Percentiles rank a stretch among this genome's conserved stretches.
Evolutionary conservation across 2,797 vertebrate genomes (phyloP).

Genomic region (Capromys pilorides): DNA sequence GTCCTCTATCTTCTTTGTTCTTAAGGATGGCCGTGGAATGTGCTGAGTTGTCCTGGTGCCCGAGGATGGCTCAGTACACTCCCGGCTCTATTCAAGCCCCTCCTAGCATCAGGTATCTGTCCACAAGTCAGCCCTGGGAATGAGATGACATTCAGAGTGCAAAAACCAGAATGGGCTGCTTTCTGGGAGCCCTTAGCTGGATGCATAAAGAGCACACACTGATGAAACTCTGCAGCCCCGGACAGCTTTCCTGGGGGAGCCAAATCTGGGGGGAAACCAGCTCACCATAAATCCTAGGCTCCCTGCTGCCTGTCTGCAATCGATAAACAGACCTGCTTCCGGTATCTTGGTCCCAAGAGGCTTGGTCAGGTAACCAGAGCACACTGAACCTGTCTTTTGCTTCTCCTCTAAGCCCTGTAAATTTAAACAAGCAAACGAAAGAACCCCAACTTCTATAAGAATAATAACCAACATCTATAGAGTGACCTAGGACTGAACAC

Average conservation of each 20-base stretch:
- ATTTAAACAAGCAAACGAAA: constrained; percentile 1
- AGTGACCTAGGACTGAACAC: not conserved
- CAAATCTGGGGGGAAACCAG: too few relatives aligned
- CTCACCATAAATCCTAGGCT: not conserved
- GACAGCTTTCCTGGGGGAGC: not conserved
- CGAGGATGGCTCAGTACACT: too few relatives aligned
- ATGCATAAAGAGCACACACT: too few relatives aligned
- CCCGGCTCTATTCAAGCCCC: not conserved
- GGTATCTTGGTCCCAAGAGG: not conserved
- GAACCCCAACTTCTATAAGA: not conserved
- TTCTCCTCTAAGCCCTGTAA: not conserved
- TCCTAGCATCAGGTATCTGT: not conserved
- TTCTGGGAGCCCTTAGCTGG: not conserved
- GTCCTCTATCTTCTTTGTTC: not conserved
- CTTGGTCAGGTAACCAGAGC: not conserved
- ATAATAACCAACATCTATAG: not conserved
- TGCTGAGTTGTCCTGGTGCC: not conserved
- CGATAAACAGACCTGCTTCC: not conserved
- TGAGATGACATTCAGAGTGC: not conserved
- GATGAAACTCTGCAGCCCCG: not conserved
- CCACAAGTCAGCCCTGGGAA: not conserved
- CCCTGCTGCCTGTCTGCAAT: not conserved
- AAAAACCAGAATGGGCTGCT: not conserved
- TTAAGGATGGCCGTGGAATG: not conserved
- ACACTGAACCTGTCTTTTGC: not conserved